Evolutionary conservation across 2,888 invertebrate genomes (phyloP).

Genomic region (Sycophila texana): DNA sequence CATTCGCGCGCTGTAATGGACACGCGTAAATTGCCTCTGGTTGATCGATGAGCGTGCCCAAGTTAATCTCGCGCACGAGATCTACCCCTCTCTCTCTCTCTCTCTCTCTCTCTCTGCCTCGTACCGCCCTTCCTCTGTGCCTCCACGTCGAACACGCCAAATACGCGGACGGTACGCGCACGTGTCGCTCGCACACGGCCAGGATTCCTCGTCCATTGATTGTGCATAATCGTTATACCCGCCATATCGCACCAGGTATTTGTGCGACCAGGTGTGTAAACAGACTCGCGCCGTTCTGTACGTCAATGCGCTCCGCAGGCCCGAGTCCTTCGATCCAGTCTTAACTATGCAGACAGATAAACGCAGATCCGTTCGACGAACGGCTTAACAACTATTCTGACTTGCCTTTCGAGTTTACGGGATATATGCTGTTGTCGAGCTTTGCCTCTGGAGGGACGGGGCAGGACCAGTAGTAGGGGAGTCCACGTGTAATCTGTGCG

Average conservation of each 20-base stretch:
- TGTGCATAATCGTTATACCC: slow-evolving; percentile 45
- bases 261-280: slow-evolving; percentile 39
- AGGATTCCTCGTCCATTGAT: slow-evolving; percentile 34
- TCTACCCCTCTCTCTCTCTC: not conserved
- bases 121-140: not conserved
- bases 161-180: not conserved
- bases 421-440: not conserved
- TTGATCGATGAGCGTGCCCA: slow-evolving; percentile 54
- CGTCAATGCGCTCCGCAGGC: not conserved
- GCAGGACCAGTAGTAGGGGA: not conserved
- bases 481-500: not conserved
- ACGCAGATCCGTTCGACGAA: not conserved
- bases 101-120: not conserved
- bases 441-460: not conserved
- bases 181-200: not conserved
- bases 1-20: slow-evolving; percentile 49
- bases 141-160: not conserved
- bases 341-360: slow-evolving; percentile 7
- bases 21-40: slow-evolving; percentile 54
- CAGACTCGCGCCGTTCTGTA: slow-evolving; percentile 18
- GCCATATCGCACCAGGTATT: slow-evolving; percentile 39
- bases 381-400: slow-evolving; percentile 4
- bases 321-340: not conserved
- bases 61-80: slow-evolving; percentile 48
- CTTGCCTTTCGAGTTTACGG: not conserved